phyloP scores from a whole-genome alignment of 2,888 invertebrate species.

The Charanyca ferruginea region DNA sequence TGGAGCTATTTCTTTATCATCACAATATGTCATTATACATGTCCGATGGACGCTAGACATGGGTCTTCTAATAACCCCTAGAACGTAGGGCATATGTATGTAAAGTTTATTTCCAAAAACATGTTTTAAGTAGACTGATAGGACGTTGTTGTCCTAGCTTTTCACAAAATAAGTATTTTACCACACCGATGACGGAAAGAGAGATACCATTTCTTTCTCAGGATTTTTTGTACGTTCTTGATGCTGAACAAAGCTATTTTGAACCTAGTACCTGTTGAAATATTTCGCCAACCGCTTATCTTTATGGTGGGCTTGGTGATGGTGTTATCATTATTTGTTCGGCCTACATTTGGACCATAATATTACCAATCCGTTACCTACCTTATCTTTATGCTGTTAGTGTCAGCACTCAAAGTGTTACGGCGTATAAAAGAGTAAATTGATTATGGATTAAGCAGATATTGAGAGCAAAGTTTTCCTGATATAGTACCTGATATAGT shows the following conservation, averaged over 20 bases:
- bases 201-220: constrained; percentile 3
- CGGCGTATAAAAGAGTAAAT: constrained; percentile 41
- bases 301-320: constrained; percentile 57
- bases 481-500: not conserved
- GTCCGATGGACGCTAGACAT: not conserved
- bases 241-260: constrained; percentile 21
- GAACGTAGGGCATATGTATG: not conserved
- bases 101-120: constrained; percentile 3
- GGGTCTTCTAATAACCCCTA: constrained; percentile 4
- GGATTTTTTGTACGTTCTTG: constrained; percentile 14
- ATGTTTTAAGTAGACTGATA: not conserved
- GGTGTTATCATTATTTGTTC: constrained; percentile 69
- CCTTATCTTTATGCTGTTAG: constrained; percentile 67
- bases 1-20: constrained; percentile 27
- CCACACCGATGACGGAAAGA: constrained; percentile 2
- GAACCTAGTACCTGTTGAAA: constrained; percentile 55
- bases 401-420: constrained; percentile 57
- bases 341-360: constrained; percentile 69
- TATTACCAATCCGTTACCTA: constrained; percentile 61
- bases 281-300: constrained; percentile 64
- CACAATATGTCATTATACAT: constrained; percentile 21
- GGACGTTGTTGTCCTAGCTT: not conserved
- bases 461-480: constrained; percentile 15
- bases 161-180: constrained; percentile 9
- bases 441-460: constrained; percentile 41